These are phyloP conservation scores for Zosterops pallidus DNA, from an alignment of 2,113 vertebrate species.

Conservation along the genomic window DNA sequence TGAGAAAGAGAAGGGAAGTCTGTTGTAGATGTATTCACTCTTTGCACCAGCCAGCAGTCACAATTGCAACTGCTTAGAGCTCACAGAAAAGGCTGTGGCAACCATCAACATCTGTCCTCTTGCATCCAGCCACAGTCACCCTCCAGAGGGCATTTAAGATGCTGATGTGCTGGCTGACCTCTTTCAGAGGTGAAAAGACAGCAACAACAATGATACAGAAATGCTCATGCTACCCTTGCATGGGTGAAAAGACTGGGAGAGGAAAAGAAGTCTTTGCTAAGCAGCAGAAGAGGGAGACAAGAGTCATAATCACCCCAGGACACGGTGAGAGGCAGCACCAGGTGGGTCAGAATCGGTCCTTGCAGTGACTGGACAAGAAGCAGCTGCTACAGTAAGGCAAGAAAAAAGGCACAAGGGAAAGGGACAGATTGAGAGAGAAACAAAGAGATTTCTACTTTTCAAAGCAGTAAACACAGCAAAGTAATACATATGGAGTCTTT, in stretches of 20 bases:
- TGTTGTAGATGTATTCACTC: neutral
- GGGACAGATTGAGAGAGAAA: neutral
- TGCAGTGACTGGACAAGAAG: rapidly evolving
- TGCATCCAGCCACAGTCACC: neutral
- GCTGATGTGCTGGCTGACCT: rapidly evolving
- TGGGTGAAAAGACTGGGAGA: neutral
- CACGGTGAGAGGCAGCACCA: rapidly evolving
- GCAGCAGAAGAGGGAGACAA: neutral
- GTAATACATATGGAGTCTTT: neutral
- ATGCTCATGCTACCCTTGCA: neutral
- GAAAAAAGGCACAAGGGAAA: neutral
- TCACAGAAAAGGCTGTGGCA: neutral
- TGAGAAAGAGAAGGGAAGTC: neutral
- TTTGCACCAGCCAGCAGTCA: neutral
- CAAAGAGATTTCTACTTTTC: neutral
- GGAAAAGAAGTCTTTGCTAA: neutral
- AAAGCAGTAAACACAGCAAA: neutral
- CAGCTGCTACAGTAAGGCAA: neutral
- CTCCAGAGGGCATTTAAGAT: neutral
- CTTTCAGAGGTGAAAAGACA: neutral
- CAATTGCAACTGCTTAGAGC: neutral
- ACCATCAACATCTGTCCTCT: neutral
- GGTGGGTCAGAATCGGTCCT: rapidly evolving
- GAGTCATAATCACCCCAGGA: neutral
- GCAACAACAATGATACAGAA: neutral